Evolutionary conservation across 1,140 invertebrate genomes (phyloP), one percentile per base, ranked within the genome.

Genomic region (Aplysia californica): DNA sequence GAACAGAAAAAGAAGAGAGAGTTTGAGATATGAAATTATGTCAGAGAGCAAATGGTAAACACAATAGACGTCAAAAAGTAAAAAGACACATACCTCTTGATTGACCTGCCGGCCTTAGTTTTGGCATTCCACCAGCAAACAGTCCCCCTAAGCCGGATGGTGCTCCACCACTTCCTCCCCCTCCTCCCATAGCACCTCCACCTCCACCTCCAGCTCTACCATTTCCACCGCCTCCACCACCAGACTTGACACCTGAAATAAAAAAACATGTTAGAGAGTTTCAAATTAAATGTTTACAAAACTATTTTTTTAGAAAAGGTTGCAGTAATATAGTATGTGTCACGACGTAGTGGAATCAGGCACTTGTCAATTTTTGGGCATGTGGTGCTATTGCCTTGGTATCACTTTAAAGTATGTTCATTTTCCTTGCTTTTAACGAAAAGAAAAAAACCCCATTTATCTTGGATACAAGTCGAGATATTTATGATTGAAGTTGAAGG

Each of bases 111-210:
- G 69, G 41, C 50, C 50, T 71, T 2, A 71, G 33, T 58, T 58
- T 71, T 3, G 69, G 69, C 69, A 71, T 71, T 41, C 69, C 69
- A 35, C 69, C 69, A 58, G 69, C 69, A 71, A 71, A 71, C 3
- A 71, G 50, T n/a, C 69, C 69, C 23, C 69, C 69, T 20, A 71
- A 23, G 18, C 23, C 18, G 36, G 50, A 6, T 35, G 26, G 6
- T 58, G n/a, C 50, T 21, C 20, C 55, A 35, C 15, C 69, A 31
- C 26, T 58, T 6, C 35, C n/a, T 23, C 26, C 21, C n/a, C 50
- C 31, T n/a, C 23, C 58, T 26, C 3, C 58, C 21, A 6, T 33
- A 26, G 26, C 58, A 35, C 69, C 55, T 29, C 69, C 29, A 6
- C 69, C 33, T 10, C 50, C 33, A 1, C 3, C 15, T 2, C 33